Conservation (phyloP, 2,113 vertebrate genomes). For the Origma solitaria region DNA sequence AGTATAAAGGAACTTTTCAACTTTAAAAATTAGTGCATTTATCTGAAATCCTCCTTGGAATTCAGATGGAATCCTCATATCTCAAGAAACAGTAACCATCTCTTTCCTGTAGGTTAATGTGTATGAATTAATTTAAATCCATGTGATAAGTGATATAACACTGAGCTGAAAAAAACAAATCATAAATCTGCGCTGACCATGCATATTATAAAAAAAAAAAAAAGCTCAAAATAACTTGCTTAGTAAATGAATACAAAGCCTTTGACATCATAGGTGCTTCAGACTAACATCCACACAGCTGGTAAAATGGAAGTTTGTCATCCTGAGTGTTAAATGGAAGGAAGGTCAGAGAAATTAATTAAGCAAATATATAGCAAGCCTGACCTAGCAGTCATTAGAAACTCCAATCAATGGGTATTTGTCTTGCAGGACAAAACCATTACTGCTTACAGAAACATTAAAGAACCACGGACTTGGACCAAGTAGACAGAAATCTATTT, state of each 20-base stretch:
- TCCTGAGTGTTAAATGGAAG: background rate
- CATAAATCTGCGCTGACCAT: background rate
- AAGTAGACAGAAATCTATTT: background rate
- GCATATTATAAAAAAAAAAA: background rate
- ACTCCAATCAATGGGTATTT: background rate
- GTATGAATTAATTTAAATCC: background rate
- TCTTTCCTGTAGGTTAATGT: background rate
- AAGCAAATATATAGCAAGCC: background rate
- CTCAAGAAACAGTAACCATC: background rate
- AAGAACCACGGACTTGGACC: background rate
- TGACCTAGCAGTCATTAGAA: background rate
- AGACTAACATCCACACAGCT: background rate
- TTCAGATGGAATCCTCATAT: background rate
- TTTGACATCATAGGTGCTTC: background rate
- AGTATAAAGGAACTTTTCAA: background rate
- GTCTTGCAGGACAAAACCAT: background rate
- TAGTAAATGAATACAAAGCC: constrained; percentile 1
- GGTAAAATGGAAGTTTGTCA: background rate
- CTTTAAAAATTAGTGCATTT: background rate
- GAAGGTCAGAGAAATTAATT: constrained; percentile 46
- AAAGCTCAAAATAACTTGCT: background rate
- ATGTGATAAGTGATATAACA: background rate
- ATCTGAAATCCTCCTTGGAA: background rate
- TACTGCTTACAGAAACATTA: background rate
- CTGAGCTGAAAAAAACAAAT: background rate